Evolutionary conservation across 1,140 invertebrate species (phyloP), one percentile per base, ranked within the genome.

Genomic region (Meloidogyne chitwoodi): DNA sequence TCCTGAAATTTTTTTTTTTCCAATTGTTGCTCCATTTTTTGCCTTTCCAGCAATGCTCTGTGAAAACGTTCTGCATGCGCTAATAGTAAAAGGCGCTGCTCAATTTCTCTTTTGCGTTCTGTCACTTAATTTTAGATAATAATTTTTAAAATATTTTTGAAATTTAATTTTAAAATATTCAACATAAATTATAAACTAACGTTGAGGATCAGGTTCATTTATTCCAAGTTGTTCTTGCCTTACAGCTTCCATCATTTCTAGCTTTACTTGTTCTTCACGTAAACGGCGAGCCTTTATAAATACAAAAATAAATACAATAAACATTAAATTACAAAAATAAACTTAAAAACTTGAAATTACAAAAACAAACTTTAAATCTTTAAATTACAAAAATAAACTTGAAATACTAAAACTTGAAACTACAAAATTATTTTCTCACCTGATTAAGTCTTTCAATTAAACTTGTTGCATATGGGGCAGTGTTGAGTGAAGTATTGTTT

Each of bases 161-260:
- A 61, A 22, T 38, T 2, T 41, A 19, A n/a, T n/a, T n/a, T n/a
- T n/a, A n/a, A n/a, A n/a, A n/a, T n/a, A n/a, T n/a, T n/a, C n/a
- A n/a, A n/a, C n/a, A n/a, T n/a, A n/a, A n/a, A n/a, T n/a, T n/a
- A n/a, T n/a, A 22, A 12, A 22, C 22, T 1, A 19, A 73, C 71
- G 14, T 19, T 65, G 48, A 14, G 71, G 71, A 11, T 73, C 71
- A 61, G 71, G 56, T 14, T 73, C 71, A 31, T 73, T 64, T 26
- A 64, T 63, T 29, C 71, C 71, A 6, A 73, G 44, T 64, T 73
- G 71, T 34, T 73, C 71, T 12, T 34, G 24, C 12, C 71, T 61
- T 34, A 73, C 64, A 11, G 71, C 71, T 63, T 73, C 71, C 71
- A 73, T 27, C 71, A 73, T 73, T 63, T 73, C 71, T 14, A 73